phyloP scores from a whole-genome alignment of 2,888 invertebrate species.

The Aspidapion aeneum region DNA sequence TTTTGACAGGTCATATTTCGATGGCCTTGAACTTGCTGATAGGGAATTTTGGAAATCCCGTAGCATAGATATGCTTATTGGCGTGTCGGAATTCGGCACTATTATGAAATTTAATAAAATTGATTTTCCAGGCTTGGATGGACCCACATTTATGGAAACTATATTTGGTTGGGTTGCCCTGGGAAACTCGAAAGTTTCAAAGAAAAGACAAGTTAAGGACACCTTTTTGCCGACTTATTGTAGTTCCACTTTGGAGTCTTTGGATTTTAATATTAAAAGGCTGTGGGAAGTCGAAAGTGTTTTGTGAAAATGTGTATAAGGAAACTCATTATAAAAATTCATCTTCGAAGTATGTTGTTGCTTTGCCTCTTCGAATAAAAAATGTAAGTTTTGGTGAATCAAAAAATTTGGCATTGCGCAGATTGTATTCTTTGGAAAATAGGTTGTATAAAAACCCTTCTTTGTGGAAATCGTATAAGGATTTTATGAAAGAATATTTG shows the following conservation, averaged over 20 bases:
- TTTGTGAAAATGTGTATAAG: background rate
- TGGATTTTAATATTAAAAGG: too few relatives aligned
- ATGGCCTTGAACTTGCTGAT: background rate
- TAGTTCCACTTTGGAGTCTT: too few relatives aligned
- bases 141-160: background rate
- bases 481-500: constrained; percentile 4
- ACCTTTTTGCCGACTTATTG: too few relatives aligned
- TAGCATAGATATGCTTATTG: background rate
- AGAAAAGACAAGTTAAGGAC: background rate
- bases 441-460: constrained; percentile 1
- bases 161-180: background rate
- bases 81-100: background rate
- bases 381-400: background rate
- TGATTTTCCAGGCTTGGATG: background rate
- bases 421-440: background rate
- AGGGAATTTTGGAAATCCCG: background rate
- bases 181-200: background rate
- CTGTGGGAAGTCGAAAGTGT: too few relatives aligned
- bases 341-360: background rate
- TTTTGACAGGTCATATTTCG: background rate
- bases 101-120: background rate
- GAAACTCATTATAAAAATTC: background rate
- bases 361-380: background rate
- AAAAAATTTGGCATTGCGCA: constrained; percentile 1
- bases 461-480: background rate